Percentiles rank a stretch among this genome's conserved stretches.
phyloP scores from a whole-genome alignment of 2,888 invertebrate genomes.

The Drosophila imparisetae region DNA sequence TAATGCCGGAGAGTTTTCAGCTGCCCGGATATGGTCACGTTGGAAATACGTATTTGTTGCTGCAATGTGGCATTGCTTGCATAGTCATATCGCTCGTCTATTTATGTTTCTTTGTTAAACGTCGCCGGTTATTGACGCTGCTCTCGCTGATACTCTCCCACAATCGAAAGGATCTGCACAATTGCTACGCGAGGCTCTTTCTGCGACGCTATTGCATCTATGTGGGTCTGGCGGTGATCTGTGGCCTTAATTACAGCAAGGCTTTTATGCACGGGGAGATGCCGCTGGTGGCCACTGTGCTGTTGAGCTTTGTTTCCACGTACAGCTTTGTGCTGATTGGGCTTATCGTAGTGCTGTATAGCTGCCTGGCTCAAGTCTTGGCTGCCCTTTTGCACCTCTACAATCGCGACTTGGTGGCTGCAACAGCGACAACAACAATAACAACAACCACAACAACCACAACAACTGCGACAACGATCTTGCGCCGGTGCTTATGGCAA shows the following conservation, averaged over 20 bases:
- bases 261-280: constrained; percentile 4
- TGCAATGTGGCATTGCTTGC: constrained; percentile 50
- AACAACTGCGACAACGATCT: constrained; percentile 6
- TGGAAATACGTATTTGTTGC: constrained; percentile 59
- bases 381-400: constrained; percentile 48
- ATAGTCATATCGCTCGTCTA: constrained; percentile 49
- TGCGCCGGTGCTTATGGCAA: constrained; percentile 35
- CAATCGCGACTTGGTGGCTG: constrained; percentile 47
- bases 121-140: constrained; percentile 23
- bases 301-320: constrained; percentile 26
- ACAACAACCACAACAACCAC: background rate
- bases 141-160: constrained; percentile 50
- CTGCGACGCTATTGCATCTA: constrained; percentile 33
- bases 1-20: constrained; percentile 15
- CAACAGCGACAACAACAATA: background rate
- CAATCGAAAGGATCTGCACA: constrained; percentile 37
- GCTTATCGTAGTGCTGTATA: constrained; percentile 56
- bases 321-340: constrained; percentile 56
- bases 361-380: constrained; percentile 54
- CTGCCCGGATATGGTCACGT: constrained; percentile 45
- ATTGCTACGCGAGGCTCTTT: constrained; percentile 34
- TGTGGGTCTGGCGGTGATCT: constrained; percentile 21
- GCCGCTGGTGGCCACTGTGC: background rate
- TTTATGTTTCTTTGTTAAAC: constrained; percentile 54
- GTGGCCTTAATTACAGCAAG: background rate